A percentile compares a stretch with the other conserved stretches of the same genome.
Conservation (phyloP, 2,113 vertebrate genomes). For the Corythornis madagascariensis region DNA sequence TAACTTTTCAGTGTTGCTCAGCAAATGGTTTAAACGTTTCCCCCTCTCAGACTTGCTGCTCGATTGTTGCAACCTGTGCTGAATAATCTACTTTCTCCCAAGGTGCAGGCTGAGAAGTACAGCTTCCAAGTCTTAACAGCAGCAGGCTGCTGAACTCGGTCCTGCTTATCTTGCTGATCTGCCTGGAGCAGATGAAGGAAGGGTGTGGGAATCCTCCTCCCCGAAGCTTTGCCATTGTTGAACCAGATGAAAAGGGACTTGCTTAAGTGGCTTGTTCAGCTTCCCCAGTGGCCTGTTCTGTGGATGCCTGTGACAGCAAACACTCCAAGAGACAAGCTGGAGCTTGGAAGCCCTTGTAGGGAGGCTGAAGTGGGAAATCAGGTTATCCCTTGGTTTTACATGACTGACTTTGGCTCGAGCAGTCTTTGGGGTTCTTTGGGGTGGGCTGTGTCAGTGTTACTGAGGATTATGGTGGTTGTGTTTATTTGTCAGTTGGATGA, state of each 20-base stretch:
- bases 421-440: too few species aligned
- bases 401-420: not conserved
- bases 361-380: not conserved
- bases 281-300: not conserved
- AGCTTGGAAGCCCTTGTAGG: not conserved
- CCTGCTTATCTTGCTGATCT: not conserved
- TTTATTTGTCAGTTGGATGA: not conserved
- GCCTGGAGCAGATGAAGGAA: slow-evolving; percentile 39
- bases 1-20: too few species aligned
- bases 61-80: not conserved
- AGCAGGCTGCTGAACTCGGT: not conserved
- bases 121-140: not conserved
- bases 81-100: not conserved
- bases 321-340: not conserved
- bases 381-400: not conserved
- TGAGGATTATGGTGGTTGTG: not conserved
- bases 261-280: not conserved
- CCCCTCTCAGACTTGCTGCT: not conserved
- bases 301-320: not conserved
- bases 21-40: not conserved
- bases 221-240: not conserved
- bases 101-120: not conserved
- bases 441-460: not conserved
- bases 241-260: not conserved
- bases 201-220: slow-evolving; percentile 33